Evolutionary conservation across 2,888 invertebrate genomes (phyloP).

Genomic region (Phengaris arion): DNA sequence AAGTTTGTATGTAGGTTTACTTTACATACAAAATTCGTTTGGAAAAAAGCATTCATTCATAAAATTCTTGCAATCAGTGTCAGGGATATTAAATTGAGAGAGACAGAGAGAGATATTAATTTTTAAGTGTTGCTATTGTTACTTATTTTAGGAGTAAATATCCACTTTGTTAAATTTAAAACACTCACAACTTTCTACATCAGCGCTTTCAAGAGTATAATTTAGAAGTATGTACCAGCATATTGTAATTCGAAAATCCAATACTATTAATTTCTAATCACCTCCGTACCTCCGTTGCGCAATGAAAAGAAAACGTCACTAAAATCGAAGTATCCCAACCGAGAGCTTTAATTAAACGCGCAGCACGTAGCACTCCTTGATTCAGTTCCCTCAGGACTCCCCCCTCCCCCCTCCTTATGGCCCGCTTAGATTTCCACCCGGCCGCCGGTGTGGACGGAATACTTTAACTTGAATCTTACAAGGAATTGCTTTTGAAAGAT

Average conservation of each 20-base stretch:
- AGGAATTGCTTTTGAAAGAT: conserved; percentile 75
- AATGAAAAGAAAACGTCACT: conserved; percentile 73
- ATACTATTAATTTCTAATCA: conserved; percentile 29
- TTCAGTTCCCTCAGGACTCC: conserved; percentile 70
- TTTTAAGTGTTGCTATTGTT: too few relatives aligned
- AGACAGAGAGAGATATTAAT: too few relatives aligned
- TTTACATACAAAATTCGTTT: too few relatives aligned
- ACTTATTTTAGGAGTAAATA: too few relatives aligned
- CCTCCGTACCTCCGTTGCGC: conserved; percentile 23
- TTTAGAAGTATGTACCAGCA: background rate
- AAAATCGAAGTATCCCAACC: conserved; percentile 74
- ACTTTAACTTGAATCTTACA: conserved; percentile 75
- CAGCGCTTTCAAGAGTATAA: background rate
- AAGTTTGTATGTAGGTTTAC: too few relatives aligned
- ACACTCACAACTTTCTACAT: too few relatives aligned
- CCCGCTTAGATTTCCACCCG: conserved; percentile 78
- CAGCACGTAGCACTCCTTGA: conserved; percentile 77
- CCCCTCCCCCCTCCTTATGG: conserved; percentile 71
- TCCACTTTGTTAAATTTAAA: too few relatives aligned
- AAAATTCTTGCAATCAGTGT: too few relatives aligned
- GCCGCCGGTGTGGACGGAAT: conserved; percentile 73
- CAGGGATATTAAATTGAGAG: too few relatives aligned
- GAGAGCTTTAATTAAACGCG: conserved; percentile 75
- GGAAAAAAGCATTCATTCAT: too few relatives aligned
- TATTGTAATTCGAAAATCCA: background rate